phyloP scores from a whole-genome alignment of 2,888 invertebrate genomes.

The Caenorhabditis sulstoni region DNA sequence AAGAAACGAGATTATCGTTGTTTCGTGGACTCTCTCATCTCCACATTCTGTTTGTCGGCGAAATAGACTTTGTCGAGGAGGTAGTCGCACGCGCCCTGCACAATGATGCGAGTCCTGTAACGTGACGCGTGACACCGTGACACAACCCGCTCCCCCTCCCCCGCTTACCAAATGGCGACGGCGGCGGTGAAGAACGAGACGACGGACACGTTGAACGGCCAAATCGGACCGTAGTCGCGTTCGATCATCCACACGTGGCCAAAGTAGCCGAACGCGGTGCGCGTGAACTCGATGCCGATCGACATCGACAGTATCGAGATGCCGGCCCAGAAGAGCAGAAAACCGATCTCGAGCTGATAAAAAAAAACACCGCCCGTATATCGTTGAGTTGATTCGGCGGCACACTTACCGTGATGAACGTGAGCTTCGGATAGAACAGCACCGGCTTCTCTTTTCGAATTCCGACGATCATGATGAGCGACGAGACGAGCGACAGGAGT shows the following conservation, averaged over 20 bases:
- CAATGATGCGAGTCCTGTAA: conserved; percentile 72
- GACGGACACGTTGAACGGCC: conserved; percentile 79
- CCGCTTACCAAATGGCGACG: conserved; percentile 78
- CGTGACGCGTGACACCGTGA: neutral
- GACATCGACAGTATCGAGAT: conserved; percentile 77
- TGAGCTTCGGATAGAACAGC: conserved; percentile 74
- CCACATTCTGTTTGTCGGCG: conserved; percentile 55
- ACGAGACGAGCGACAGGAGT: conserved; percentile 43
- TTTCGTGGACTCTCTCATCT: conserved; percentile 48
- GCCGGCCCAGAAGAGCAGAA: conserved; percentile 72
- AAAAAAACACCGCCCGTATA: neutral
- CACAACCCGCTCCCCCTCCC: no score
- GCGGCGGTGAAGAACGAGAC: conserved; percentile 78
- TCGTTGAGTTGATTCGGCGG: no score
- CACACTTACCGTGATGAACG: conserved; percentile 69
- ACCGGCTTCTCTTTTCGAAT: conserved; percentile 69
- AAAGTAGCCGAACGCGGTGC: conserved; percentile 70
- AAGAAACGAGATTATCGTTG: conserved; percentile 23
- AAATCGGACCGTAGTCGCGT: conserved; percentile 78
- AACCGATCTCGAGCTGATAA: conserved; percentile 68
- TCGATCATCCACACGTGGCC: conserved; percentile 70
- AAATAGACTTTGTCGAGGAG: conserved; percentile 78
- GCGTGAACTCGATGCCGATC: conserved; percentile 75
- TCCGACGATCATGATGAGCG: conserved; percentile 63
- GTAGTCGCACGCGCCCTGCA: conserved; percentile 77